Percentiles rank a stretch among this genome's conserved stretches.
phyloP scores from a whole-genome alignment of 2,888 invertebrate species.

The Spicauda simplicius region DNA sequence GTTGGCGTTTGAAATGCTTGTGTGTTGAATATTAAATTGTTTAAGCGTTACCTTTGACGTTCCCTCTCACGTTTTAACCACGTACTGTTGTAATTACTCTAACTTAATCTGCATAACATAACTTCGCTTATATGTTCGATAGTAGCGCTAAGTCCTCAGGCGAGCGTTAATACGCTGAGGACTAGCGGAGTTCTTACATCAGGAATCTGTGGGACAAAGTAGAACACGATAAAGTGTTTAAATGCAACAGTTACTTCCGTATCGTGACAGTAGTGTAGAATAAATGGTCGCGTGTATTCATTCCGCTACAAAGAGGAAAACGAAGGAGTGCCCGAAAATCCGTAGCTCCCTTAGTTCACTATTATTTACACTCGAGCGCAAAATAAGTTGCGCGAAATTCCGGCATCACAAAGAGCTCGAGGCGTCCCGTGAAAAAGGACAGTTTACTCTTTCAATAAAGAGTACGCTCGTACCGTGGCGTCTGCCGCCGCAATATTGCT shows the following conservation, averaged over 20 bases:
- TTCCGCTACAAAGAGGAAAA: slow-evolving; percentile 58
- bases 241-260: slow-evolving; percentile 51
- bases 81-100: slow-evolving; percentile 74
- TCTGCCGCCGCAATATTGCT: slow-evolving; percentile 70
- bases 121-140: slow-evolving; percentile 59
- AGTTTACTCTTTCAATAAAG: slow-evolving; percentile 83
- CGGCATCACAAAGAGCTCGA: slow-evolving; percentile 70
- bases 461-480: slow-evolving; percentile 63
- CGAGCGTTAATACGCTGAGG: slow-evolving; percentile 44
- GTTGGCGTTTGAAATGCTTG: slow-evolving; percentile 80
- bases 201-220: slow-evolving; percentile 50
- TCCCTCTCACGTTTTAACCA: slow-evolving; percentile 63
- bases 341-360: slow-evolving; percentile 65
- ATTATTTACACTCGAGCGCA: slow-evolving; percentile 72
- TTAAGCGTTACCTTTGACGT: slow-evolving; percentile 80
- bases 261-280: slow-evolving; percentile 52
- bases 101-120: slow-evolving; percentile 69
- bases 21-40: slow-evolving; percentile 84
- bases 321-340: slow-evolving; percentile 64
- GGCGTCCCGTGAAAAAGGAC: slow-evolving; percentile 79
- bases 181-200: slow-evolving; percentile 48
- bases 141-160: slow-evolving; percentile 41
- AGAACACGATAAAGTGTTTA: slow-evolving; percentile 57
- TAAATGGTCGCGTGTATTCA: slow-evolving; percentile 61
- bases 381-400: slow-evolving; percentile 77